phyloP scores from a whole-genome alignment of 2,113 vertebrate species.

The Carassius auratus region DNA sequence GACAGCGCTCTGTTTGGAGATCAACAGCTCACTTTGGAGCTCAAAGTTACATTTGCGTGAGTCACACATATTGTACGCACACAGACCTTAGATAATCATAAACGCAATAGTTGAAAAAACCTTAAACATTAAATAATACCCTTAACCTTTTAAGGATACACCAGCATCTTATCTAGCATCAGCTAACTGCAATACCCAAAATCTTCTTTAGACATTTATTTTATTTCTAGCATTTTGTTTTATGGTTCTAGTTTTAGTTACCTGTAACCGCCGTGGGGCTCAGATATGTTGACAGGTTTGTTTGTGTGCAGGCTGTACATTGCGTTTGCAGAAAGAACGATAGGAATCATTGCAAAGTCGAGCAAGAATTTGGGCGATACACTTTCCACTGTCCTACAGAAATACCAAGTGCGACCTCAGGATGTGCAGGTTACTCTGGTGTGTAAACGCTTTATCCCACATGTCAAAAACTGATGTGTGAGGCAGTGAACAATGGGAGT shows the following conservation, averaged over 20 bases:
- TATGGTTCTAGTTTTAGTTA: not conserved
- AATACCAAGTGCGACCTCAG: conserved; percentile 68
- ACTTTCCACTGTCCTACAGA: conserved; percentile 75
- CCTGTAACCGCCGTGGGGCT: not conserved
- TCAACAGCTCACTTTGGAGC: conserved; percentile 83
- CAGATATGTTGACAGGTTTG: not conserved
- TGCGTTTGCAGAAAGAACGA: conserved; percentile 70
- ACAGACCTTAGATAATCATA: not conserved
- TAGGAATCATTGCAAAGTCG: conserved; percentile 77
- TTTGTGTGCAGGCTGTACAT: conserved; percentile 75
- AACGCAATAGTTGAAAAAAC: not conserved
- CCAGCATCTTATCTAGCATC: not conserved
- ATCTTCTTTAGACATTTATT: not conserved
- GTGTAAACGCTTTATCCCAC: not conserved
- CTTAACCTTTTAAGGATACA: not conserved
- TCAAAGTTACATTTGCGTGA: conserved; percentile 83
- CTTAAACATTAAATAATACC: not conserved
- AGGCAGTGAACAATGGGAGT: not conserved
- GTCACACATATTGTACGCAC: conserved; percentile 52
- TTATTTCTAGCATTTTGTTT: not conserved
- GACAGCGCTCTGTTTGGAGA: conserved; percentile 81
- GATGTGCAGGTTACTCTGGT: conserved; percentile 58
- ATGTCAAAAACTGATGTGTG: not conserved
- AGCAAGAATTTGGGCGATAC: conserved; percentile 81
- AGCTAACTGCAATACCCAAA: not conserved